Percentiles rank a stretch among this genome's conserved stretches.
Conservation (phyloP, 2,113 vertebrate genomes). For the Murina feae region DNA sequence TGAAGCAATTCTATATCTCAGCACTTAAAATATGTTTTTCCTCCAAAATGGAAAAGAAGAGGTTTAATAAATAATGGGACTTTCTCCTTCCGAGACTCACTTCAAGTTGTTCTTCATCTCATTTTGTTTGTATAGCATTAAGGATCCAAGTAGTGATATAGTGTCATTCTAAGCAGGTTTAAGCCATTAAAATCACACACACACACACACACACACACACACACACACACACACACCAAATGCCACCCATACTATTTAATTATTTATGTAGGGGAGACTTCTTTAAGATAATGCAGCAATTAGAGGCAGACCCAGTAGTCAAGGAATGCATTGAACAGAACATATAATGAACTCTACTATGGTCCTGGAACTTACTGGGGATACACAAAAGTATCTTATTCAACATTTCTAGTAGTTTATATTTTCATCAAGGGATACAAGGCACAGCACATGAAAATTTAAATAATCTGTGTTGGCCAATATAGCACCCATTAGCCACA, state of each 20-base stretch:
- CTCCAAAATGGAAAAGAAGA: neutral
- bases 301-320: neutral
- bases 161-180: neutral
- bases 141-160: neutral
- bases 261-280: neutral
- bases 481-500: neutral
- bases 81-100: neutral
- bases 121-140: constrained; percentile 10
- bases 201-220: too few relatives aligned
- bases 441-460: neutral
- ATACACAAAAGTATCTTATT: neutral
- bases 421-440: neutral
- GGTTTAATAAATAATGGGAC: neutral
- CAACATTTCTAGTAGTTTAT: neutral
- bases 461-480: neutral
- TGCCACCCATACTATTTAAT: neutral
- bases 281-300: neutral
- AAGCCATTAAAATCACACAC: neutral
- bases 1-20: neutral
- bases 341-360: neutral
- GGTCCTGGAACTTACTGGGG: neutral
- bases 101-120: neutral
- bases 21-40: neutral
- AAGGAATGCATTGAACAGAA: neutral
- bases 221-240: neutral